Percentiles rank a stretch among this genome's conserved stretches.
Conservation (phyloP, 2,797 vertebrate genomes). For the Neostethus bicornis region DNA sequence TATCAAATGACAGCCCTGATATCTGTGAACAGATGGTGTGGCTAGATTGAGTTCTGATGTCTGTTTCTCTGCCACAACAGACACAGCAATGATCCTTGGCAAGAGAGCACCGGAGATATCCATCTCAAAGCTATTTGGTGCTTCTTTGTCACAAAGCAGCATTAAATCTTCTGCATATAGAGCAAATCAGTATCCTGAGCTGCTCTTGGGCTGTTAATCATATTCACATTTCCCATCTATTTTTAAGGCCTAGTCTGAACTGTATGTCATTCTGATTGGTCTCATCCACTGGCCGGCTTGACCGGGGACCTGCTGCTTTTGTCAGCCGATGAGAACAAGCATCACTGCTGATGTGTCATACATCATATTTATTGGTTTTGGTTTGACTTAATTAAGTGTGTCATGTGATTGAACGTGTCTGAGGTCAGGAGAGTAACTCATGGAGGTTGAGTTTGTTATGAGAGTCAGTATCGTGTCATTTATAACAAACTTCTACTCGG, state of each 20-base stretch:
- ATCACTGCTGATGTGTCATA: slow-evolving; percentile 60
- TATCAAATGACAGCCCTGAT: slow-evolving; percentile 70
- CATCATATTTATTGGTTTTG: slow-evolving; percentile 74
- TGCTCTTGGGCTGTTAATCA: slow-evolving; percentile 60
- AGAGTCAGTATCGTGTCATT: slow-evolving; percentile 64
- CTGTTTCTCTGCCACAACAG: slow-evolving; percentile 64
- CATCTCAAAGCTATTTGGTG: slow-evolving; percentile 48
- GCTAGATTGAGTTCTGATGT: slow-evolving; percentile 71
- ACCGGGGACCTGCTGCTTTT: slow-evolving; percentile 57
- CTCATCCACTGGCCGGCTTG: slow-evolving; percentile 53
- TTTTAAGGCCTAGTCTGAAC: slow-evolving; percentile 46
- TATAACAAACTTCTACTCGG: slow-evolving; percentile 61
- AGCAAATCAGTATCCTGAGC: slow-evolving; percentile 43
- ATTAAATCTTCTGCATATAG: slow-evolving; percentile 57
- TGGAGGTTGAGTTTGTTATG: slow-evolving; percentile 62
- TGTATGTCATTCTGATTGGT: slow-evolving; percentile 64
- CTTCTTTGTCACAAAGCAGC: slow-evolving; percentile 55
- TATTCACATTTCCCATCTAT: slow-evolving; percentile 66
- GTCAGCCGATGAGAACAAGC: slow-evolving; percentile 63
- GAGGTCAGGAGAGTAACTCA: slow-evolving; percentile 73
- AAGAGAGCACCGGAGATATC: slow-evolving; percentile 47
- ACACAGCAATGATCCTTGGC: slow-evolving; percentile 59
- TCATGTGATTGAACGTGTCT: slow-evolving; percentile 66
- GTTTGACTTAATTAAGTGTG: slow-evolving; percentile 79
- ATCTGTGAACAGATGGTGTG: slow-evolving; percentile 71